phyloP scores from a whole-genome alignment of 2,888 invertebrate species.

The Lypha dubia region DNA sequence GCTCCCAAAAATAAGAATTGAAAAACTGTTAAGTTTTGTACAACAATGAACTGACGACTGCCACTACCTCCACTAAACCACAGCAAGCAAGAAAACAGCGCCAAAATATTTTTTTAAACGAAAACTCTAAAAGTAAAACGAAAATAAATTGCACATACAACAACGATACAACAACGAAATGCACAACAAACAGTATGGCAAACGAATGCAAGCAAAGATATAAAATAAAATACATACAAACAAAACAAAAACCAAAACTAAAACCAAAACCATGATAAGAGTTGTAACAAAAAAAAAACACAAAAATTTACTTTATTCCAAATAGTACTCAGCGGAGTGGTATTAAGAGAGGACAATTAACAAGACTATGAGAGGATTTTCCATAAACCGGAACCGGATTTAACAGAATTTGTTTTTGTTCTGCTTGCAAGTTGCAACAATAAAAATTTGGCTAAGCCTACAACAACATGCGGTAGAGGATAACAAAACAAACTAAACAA shows the following conservation, averaged over 20 bases:
- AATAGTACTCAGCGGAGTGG: constrained; percentile 8
- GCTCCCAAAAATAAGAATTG: constrained; percentile 21
- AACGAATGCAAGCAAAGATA: constrained; percentile 9
- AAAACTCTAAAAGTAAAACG: constrained; percentile 21
- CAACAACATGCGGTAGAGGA: constrained; percentile 10
- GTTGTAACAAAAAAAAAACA: constrained; percentile 1
- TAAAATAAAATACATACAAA: constrained; percentile 50
- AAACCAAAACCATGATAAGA: constrained; percentile 65
- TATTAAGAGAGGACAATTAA: constrained; percentile 17
- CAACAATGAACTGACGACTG: constrained; percentile 36
- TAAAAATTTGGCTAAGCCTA: constrained; percentile 23
- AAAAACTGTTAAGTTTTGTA: constrained; percentile 36
- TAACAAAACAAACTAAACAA: constrained; percentile 34
- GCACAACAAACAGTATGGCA: neutral
- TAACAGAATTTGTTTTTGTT: constrained; percentile 35
- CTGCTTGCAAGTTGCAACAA: constrained; percentile 28
- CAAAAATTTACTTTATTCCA: neutral
- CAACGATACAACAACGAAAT: constrained; percentile 34
- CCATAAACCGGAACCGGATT: constrained; percentile 74
- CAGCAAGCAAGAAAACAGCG: constrained; percentile 65
- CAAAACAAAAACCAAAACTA: too few species aligned
- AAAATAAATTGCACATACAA: constrained; percentile 35
- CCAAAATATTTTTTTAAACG: constrained; percentile 56
- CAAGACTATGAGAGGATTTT: constrained; percentile 56
- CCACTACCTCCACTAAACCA: constrained; percentile 7